A percentile compares a stretch with the other conserved stretches of the same genome.
Evolutionary conservation across 2,113 vertebrate genomes (phyloP).

Genomic region (Sigmodon hispidus): DNA sequence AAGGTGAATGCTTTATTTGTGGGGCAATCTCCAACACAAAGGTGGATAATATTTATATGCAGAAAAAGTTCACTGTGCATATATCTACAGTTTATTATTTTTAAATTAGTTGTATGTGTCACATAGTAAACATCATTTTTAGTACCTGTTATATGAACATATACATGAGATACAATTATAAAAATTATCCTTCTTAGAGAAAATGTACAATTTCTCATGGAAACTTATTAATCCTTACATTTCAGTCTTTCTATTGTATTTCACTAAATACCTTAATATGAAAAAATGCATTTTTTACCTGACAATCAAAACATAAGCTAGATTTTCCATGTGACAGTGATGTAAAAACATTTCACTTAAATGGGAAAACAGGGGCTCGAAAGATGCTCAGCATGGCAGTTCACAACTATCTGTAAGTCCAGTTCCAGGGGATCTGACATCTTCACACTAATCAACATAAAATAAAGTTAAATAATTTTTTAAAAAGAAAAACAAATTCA

Average conservation of each 20-base stretch:
- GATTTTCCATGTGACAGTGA: slow-evolving; percentile 11
- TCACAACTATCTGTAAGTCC: too few species aligned
- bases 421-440: too few species aligned
- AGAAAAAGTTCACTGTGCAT: background rate
- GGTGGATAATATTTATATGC: background rate
- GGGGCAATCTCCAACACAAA: background rate
- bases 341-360: slow-evolving; percentile 18
- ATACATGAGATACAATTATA: background rate
- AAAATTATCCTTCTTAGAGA: background rate
- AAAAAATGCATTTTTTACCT: slow-evolving; percentile 1
- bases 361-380: background rate
- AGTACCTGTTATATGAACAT: background rate
- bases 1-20: background rate
- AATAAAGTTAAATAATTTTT: too few species aligned
- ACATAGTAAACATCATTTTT: background rate
- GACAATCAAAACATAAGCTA: background rate
- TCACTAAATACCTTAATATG: background rate
- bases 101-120: background rate
- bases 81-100: background rate
- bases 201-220: background rate
- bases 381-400: too few species aligned
- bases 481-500: too few species aligned
- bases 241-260: slow-evolving; percentile 10
- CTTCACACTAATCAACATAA: too few species aligned
- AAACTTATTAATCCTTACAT: background rate